These are phyloP conservation scores for Chalcis sispes DNA, from an alignment of 2,888 invertebrate genomes.

Conservation along the genomic window DNA sequence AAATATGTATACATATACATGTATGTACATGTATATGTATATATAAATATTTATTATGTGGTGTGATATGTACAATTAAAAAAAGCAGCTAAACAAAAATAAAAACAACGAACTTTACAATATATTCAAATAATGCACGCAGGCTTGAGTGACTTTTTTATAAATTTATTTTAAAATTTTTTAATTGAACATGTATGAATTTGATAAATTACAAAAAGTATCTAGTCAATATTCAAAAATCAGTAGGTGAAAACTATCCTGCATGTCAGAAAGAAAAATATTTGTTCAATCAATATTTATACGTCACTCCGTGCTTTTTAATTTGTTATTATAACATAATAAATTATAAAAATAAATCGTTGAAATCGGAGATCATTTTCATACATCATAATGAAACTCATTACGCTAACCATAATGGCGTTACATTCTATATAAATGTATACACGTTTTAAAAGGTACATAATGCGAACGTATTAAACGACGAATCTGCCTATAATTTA, in stretches of 20 bases:
- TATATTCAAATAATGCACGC: slow-evolving; percentile 49
- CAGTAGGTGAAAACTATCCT: slow-evolving; percentile 34
- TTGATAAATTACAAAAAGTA: slow-evolving; percentile 22
- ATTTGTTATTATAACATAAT: slow-evolving; percentile 41
- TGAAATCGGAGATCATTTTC: slow-evolving; percentile 44
- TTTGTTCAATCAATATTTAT: slow-evolving; percentile 27
- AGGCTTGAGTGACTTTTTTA: slow-evolving; percentile 54
- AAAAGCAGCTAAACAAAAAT: slow-evolving; percentile 17
- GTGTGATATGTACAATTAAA: slow-evolving; percentile 55
- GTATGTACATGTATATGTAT: too few relatives aligned
- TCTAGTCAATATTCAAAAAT: slow-evolving; percentile 48
- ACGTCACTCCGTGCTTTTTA: slow-evolving; percentile 50
- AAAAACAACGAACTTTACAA: slow-evolving; percentile 57
- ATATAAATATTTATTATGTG: slow-evolving; percentile 50
- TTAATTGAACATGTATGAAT: background rate
- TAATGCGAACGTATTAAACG: slow-evolving; percentile 41
- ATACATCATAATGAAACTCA: slow-evolving; percentile 22
- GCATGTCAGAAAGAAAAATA: slow-evolving; percentile 10
- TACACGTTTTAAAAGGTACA: slow-evolving; percentile 26
- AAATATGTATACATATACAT: too few relatives aligned
- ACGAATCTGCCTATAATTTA: slow-evolving; percentile 51
- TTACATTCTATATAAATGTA: slow-evolving; percentile 40
- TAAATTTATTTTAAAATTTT: slow-evolving; percentile 45
- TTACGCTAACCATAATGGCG: slow-evolving; percentile 13
- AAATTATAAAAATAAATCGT: slow-evolving; percentile 46